Conservation (phyloP, 2,888 invertebrate species). For the Lepetodrilus schrolli region DNA sequence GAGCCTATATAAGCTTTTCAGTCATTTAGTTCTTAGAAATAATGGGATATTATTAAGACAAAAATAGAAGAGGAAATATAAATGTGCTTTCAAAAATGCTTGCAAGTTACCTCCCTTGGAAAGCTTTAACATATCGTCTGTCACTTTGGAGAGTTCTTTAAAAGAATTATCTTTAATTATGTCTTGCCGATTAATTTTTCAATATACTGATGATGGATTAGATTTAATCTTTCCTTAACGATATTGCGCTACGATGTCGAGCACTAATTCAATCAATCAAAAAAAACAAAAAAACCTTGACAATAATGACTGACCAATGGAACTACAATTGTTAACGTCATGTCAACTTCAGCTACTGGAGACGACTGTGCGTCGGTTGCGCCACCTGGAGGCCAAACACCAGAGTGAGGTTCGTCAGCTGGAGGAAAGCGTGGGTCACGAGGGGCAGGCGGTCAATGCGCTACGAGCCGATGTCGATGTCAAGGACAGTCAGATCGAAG, state of each 20-base stretch:
- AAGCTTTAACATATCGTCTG: no score
- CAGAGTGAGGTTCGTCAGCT: conserved; percentile 52
- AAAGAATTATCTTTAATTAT: background rate
- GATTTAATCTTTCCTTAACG: no score
- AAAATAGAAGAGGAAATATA: background rate
- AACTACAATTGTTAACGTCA: no score
- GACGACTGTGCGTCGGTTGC: conserved; percentile 57
- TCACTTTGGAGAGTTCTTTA: background rate
- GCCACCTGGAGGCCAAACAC: conserved; percentile 61
- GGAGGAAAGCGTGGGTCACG: conserved; percentile 62
- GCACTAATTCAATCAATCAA: no score
- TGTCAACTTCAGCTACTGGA: conserved; percentile 58
- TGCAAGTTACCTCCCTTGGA: no score
- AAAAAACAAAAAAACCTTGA: no score
- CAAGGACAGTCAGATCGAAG: conserved; percentile 64
- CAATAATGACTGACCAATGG: no score
- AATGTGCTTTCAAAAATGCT: background rate
- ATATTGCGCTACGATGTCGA: no score
- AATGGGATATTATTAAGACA: background rate
- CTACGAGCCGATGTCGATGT: conserved; percentile 58
- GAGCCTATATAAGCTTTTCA: no score
- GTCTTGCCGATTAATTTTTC: no score
- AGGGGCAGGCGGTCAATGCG: conserved; percentile 64
- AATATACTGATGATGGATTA: no score
- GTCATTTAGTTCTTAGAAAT: no score